Evolutionary conservation across 2,888 invertebrate genomes (phyloP), one percentile per base, ranked within the genome.

Genomic region (Drosophila setosimentum): DNA sequence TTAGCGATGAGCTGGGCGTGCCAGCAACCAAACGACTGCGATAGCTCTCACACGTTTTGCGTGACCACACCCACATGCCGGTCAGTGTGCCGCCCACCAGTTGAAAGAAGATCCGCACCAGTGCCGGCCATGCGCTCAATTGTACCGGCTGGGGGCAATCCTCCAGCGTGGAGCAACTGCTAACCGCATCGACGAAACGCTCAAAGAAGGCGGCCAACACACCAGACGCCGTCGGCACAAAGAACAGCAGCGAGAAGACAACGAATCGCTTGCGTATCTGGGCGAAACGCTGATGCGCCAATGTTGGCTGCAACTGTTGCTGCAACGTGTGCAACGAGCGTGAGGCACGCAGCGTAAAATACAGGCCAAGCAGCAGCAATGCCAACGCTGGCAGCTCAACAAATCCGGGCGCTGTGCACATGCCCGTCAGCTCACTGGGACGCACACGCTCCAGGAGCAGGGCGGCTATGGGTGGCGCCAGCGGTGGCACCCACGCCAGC

Each of bases 401-500:
- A 62, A 93, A 93, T 1, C 93, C 93, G 0, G 92, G 92, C 0
- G 93, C 95, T n/a, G 96, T 96, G 90, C 98, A 98, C 64, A 97
- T 94, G 2, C 97, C 97, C 0, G 96, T 97, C 75, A 97, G 93
- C 91, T 97, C 97, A 83, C 96, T 96, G 2, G 96, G 97, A 24
- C 96, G 95, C 7, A 98, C 96, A 80, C 96, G 95, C 35, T 96
- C 95, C 87, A 97, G 95, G 37, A 97, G 95, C 42, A 98, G 93
- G 24, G 97, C 96, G 6, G 96, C 96, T 67, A 97, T 97, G 21
- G 98, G 97, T 89, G 97, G 96, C 16, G 97, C 95, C 48, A 97
- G 96, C 0, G 98, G 97, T 83, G 97, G 95, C 69, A 97, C 97
- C 98, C 98, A 98, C 2, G 98, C 96, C 1, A 96, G 95, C 2